A percentile compares a stretch with the other conserved stretches of the same genome.
These are phyloP conservation scores for Malthinus flaveolus DNA, from an alignment of 2,888 invertebrate species.

Conservation along the genomic window DNA sequence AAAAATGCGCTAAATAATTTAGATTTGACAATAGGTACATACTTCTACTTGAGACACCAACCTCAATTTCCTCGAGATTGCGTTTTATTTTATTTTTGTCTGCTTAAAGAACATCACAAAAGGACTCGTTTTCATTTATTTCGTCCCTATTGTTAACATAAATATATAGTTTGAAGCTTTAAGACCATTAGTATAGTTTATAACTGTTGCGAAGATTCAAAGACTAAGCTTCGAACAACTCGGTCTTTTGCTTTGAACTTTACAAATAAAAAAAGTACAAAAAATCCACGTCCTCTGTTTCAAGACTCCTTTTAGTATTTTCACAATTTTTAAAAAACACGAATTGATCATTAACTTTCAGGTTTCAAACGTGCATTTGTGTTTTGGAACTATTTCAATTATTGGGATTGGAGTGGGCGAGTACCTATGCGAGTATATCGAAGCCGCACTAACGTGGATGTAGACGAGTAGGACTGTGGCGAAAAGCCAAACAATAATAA, in stretches of 20 bases:
- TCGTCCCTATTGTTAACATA: conserved; percentile 15
- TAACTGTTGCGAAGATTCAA: conserved; percentile 7
- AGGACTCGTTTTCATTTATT: conserved; percentile 9
- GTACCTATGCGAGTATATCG: not conserved
- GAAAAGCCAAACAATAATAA: too few species aligned
- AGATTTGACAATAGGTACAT: too few species aligned
- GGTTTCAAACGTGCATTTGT: not conserved
- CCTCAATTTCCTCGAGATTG: conserved; percentile 1
- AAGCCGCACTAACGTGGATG: not conserved
- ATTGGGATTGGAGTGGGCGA: not conserved
- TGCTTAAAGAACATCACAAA: conserved; percentile 13
- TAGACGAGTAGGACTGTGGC: too few species aligned
- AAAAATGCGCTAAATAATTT: not conserved
- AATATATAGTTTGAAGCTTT: conserved; percentile 10
- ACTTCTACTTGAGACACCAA: not conserved
- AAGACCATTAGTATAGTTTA: conserved; percentile 16
- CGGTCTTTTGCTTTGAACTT: conserved; percentile 1
- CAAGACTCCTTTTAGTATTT: too few species aligned
- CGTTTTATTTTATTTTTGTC: conserved; percentile 13
- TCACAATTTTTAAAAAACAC: too few species aligned
- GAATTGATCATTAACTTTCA: too few species aligned
- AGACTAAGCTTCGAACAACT: not conserved
- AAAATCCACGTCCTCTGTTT: too few species aligned
- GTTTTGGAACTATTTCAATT: not conserved
- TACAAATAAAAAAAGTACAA: too few species aligned